A percentile compares a stretch with the other conserved stretches of the same genome.
Evolutionary conservation across 2,797 vertebrate genomes (phyloP).

Genomic region (Melopsittacus undulatus): DNA sequence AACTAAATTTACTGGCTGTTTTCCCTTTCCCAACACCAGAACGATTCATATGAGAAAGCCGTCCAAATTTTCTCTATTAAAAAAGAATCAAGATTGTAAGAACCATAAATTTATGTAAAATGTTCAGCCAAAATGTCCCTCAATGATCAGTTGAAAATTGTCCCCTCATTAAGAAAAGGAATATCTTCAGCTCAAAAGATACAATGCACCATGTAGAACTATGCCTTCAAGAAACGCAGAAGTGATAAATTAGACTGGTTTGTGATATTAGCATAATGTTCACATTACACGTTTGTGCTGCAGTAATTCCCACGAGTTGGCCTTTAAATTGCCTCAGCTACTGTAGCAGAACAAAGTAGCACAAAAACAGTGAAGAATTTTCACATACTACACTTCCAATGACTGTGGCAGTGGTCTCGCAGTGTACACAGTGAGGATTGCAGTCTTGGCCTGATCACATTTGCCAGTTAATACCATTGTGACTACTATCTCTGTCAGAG

Average conservation of each 20-base stretch:
- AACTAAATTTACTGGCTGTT: not conserved
- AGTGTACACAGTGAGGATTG: not conserved
- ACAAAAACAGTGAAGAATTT: conserved; percentile 15
- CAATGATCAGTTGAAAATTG: not conserved
- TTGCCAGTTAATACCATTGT: not conserved
- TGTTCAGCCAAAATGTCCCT: not conserved
- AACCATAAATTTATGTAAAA: not conserved
- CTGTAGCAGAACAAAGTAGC: conserved; percentile 19
- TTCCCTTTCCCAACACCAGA: conserved; percentile 7
- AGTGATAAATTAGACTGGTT: not conserved
- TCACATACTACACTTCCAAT: conserved; percentile 25
- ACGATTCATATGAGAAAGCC: not conserved
- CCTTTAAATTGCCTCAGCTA: conserved; percentile 29
- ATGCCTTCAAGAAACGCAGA: not conserved
- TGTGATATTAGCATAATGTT: not conserved
- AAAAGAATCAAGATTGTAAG: not conserved
- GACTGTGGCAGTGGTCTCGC: not conserved
- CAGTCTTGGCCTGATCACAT: not conserved
- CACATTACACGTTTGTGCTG: not conserved
- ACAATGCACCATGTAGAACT: not conserved
- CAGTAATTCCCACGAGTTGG: not conserved
- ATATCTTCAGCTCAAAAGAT: not conserved
- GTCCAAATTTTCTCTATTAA: conserved; percentile 14
- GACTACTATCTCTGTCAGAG: not conserved
- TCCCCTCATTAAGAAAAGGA: not conserved